A percentile compares a stretch with the other conserved stretches of the same genome.
Conservation (phyloP, 2,113 vertebrate species). For the Paradoxurus hermaphroditus region DNA sequence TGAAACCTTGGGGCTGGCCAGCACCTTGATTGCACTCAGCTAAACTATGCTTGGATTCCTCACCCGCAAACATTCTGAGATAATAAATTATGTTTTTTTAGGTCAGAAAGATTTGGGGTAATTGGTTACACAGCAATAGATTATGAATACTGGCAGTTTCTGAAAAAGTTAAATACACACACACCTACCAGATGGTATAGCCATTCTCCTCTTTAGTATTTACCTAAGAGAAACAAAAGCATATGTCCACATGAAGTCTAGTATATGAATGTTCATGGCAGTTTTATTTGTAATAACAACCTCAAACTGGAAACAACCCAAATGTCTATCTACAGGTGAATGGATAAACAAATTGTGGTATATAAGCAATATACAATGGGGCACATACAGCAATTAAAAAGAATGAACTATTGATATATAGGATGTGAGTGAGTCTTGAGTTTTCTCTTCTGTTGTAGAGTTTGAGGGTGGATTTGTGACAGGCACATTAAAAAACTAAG, state of each 20-base stretch:
- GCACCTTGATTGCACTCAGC: too few relatives aligned
- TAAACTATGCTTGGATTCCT: neutral
- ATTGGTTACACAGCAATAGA: neutral
- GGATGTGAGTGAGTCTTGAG: neutral
- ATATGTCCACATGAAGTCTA: neutral
- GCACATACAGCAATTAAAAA: neutral
- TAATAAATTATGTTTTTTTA: neutral
- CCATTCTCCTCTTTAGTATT: neutral
- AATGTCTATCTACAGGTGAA: neutral
- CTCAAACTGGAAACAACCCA: neutral
- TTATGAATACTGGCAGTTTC: neutral
- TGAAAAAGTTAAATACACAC: neutral
- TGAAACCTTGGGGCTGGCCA: neutral
- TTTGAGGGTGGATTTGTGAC: neutral
- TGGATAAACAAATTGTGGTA: neutral
- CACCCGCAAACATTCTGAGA: neutral
- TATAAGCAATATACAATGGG: neutral
- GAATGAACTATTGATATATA: neutral
- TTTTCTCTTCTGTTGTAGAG: neutral
- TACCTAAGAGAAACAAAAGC: neutral
- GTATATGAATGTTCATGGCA: neutral
- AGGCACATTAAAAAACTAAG: neutral
- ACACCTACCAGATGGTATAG: neutral
- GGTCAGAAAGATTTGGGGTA: neutral
- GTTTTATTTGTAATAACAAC: neutral